Conservation (phyloP, 2,888 invertebrate species). For the Tupiocoris notatus region DNA sequence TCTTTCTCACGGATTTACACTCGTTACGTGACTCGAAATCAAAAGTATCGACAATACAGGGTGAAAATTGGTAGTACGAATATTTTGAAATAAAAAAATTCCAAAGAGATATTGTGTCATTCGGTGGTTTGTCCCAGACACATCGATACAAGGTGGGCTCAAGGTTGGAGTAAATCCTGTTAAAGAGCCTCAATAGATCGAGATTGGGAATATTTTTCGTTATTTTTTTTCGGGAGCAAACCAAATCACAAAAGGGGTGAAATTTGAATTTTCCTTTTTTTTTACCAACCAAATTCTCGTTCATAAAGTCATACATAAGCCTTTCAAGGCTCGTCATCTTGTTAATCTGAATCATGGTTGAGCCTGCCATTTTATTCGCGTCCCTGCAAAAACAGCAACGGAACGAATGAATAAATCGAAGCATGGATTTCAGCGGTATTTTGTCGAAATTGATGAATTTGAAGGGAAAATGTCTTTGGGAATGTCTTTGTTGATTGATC, state of each 20-base stretch:
- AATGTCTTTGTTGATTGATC: too few relatives aligned
- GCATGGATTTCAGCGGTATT: too few relatives aligned
- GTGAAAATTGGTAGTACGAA: not conserved
- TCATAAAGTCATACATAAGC: slow-evolving; percentile 34
- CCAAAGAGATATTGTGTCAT: slow-evolving; percentile 6
- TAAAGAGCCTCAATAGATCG: slow-evolving; percentile 3
- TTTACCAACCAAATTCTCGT: slow-evolving; percentile 38
- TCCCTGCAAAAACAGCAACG: slow-evolving; percentile 13
- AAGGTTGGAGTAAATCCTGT: slow-evolving; percentile 36
- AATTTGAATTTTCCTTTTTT: not conserved
- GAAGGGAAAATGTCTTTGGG: too few relatives aligned
- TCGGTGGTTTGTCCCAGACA: slow-evolving; percentile 6
- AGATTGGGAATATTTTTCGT: too few relatives aligned
- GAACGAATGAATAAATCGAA: too few relatives aligned
- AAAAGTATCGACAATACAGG: not conserved
- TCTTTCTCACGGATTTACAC: slow-evolving; percentile 1
- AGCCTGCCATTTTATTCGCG: slow-evolving; percentile 19
- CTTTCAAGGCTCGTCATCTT: slow-evolving; percentile 27
- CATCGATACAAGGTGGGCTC: slow-evolving; percentile 27
- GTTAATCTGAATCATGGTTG: slow-evolving; percentile 1
- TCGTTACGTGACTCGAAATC: not conserved
- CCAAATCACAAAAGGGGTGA: not conserved
- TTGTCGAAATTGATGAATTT: too few relatives aligned
- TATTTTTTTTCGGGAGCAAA: not conserved
- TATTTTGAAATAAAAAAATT: not conserved